Evolutionary conservation across 2,797 vertebrate genomes (phyloP).

Genomic region (Netta rufina): DNA sequence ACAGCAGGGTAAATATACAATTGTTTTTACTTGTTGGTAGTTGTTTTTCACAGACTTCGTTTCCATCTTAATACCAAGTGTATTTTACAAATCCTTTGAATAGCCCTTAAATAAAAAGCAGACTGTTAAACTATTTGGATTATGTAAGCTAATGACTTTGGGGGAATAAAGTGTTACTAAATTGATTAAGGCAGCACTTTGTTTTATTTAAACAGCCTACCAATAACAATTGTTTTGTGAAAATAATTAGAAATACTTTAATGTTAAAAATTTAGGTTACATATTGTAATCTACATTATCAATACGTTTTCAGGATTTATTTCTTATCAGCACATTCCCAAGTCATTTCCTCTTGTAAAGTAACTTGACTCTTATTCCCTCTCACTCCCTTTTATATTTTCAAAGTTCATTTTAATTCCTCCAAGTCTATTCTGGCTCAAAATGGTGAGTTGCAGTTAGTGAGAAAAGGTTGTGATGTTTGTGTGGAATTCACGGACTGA

Average conservation of each 20-base stretch:
- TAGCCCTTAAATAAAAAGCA: constrained; percentile 43
- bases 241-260: neutral
- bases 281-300: neutral
- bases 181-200: neutral
- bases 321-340: neutral
- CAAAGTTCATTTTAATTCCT: neutral
- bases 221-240: neutral
- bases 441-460: neutral
- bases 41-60: constrained; percentile 36
- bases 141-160: neutral
- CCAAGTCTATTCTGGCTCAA: neutral
- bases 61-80: neutral
- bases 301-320: neutral
- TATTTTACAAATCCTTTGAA: constrained; percentile 31
- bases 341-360: constrained; percentile 4
- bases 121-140: neutral
- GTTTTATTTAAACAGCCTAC: neutral
- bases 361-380: neutral
- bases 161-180: neutral
- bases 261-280: neutral
- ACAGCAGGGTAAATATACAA: neutral
- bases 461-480: neutral
- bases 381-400: neutral
- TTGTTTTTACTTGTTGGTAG: neutral
- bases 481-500: accelerated